A percentile compares a stretch with the other conserved stretches of the same genome.
Conservation (phyloP, 1,140 invertebrate species). For the Pseudomyrmex sp. region DNA sequence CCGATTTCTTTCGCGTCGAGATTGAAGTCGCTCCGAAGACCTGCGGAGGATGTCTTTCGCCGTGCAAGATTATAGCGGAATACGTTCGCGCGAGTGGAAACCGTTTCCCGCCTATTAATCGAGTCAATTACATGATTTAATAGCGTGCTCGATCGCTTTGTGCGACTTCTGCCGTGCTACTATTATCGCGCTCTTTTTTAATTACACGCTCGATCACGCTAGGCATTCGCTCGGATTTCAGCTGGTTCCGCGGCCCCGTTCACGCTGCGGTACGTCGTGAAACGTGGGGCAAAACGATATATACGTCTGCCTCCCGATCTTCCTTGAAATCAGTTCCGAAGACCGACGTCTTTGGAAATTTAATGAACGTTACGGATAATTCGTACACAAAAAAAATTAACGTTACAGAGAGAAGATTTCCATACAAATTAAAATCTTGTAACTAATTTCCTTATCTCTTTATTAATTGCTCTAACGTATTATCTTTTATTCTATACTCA, state of each 20-base stretch:
- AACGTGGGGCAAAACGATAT: slow-evolving; percentile 2
- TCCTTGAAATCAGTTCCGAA: neutral
- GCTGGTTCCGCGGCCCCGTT: neutral
- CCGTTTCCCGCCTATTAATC: slow-evolving; percentile 8
- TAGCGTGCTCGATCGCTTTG: slow-evolving; percentile 33
- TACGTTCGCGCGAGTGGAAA: slow-evolving; percentile 15
- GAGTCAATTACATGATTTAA: slow-evolving; percentile 45
- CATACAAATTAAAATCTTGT: neutral
- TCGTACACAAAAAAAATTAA: neutral
- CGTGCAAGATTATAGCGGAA: slow-evolving; percentile 4
- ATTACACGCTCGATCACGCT: slow-evolving; percentile 47
- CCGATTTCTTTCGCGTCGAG: slow-evolving; percentile 67
- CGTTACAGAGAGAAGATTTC: neutral
- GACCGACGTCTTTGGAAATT: neutral
- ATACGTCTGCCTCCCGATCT: neutral
- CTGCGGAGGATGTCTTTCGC: slow-evolving; percentile 21
- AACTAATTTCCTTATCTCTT: neutral
- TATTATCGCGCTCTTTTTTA: slow-evolving; percentile 44
- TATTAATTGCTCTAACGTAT: neutral
- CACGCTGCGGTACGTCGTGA: neutral
- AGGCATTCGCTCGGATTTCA: neutral
- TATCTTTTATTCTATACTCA: too few species aligned
- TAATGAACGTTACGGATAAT: neutral
- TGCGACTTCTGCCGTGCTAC: slow-evolving; percentile 11
- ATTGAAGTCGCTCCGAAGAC: slow-evolving; percentile 58